Base-by-base conservation (phyloP, 2,113 vertebrate species). In the Psettodes erumei region DNA sequence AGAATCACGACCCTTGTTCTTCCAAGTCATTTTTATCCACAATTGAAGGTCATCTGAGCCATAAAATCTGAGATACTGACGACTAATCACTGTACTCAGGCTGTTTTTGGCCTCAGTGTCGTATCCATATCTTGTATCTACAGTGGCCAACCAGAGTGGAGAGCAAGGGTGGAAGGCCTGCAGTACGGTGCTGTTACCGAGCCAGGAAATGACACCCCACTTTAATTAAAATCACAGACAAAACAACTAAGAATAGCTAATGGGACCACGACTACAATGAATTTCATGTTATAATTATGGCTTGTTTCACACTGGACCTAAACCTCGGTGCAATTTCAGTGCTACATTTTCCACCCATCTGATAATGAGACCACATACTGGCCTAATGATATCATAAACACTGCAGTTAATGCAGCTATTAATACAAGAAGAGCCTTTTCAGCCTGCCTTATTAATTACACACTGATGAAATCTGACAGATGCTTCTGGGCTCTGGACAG, bases 321-420 rank as follows among this genome's bases (percentile, higher is more conserved):
- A 82, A 90, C 67, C 67, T 82, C 61, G 79, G 67, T 54, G 35
- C 86, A 80, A 79, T 86, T 90, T 87, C 87, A 82, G 75, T 79
- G 69, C 74, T 88, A 84, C 59, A 92, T 89, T 82, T 88, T 77
- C 76, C 86, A 88, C 79, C 72, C 59, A 55, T 69, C 72, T 62
- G 86, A 85, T 85, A 91, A 86, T 89, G 75, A 85, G 73, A 77
- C 70, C 66, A 71, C 82, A 87, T 89, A 82, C 69, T 82, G 61
- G 83, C 60, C 79, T 86, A 90, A 91, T 91, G 87, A 91, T 85
- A 80, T 92, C 86, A 88, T 86, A 85, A 91, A 90, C 60, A 73
- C 55, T 66, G 73, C 75, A 43, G 71, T 79, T 84, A 85, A 72
- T 77, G 50, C 37, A 37, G 67, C 83, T 79, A 74, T 88, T 88